Evolutionary conservation across 2,888 invertebrate genomes (phyloP), one percentile per base, ranked within the genome.

Genomic region (Aleiodes alternator): DNA sequence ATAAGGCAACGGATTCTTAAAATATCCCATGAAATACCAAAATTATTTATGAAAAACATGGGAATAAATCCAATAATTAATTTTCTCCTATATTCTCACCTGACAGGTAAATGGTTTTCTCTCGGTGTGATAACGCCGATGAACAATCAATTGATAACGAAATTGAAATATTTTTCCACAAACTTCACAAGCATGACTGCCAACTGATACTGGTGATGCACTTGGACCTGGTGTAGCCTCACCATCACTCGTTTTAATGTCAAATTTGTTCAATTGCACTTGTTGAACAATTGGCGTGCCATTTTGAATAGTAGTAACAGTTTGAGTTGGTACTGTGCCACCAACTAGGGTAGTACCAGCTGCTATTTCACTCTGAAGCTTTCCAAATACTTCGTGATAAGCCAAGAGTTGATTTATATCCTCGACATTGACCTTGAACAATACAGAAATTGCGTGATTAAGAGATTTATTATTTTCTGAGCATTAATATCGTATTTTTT

Each of bases 121-220:
- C 90, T 96, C 96, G 56, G 94, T 95, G 85, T 96, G 96, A 90
- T 96, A 96, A 83, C 96, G 93, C 85, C 95, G 92, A 90, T 96
- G 96, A 56, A 96, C 96, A 84, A 96, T 96, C 76, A 96, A 92
- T 87, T 96, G 96, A 90, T 96, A 96, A 75, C 96, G 93, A 89
- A 95, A 96, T 85, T 95, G 95, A 90, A 96, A 96, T 90, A 95
- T 94, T 90, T 96, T 96, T 70, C 95, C 95, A 84, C 96, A 96
- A 77, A 96, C 93, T 89, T 96, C 96, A 88, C 96, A 96, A 16
- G 94, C 92, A 88, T 96, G 96, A 79, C 92, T 92, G 23, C 93
- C 94, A 38, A 90, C 90, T 14, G 92, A 90, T 3, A 92, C 92
- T 3, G 92, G 91, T 1, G 94, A 93, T 4, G 93, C 93, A 57